Conservation (phyloP, 2,888 invertebrate species). For the Palloptera scutellata region DNA sequence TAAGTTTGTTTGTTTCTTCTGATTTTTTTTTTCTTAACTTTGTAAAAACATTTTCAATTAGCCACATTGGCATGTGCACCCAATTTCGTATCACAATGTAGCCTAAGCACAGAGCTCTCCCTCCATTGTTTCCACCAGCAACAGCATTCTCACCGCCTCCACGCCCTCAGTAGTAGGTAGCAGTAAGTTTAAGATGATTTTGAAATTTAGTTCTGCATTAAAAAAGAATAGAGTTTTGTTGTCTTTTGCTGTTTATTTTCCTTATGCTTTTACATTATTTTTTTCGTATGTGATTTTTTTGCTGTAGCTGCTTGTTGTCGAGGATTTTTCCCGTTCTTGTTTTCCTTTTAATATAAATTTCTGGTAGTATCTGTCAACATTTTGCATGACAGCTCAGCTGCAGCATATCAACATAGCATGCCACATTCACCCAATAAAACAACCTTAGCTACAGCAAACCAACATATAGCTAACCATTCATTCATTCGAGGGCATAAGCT, state of each 20-base stretch:
- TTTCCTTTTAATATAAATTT: too few species aligned
- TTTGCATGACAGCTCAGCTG: slow-evolving; percentile 55
- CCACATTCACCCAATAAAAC: not conserved
- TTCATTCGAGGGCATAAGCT: not conserved
- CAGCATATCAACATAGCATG: slow-evolving; percentile 25
- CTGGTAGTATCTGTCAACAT: slow-evolving; percentile 52
- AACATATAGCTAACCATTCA: not conserved
- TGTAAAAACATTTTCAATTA: slow-evolving; percentile 47
- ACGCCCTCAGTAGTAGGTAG: not conserved
- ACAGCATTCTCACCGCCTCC: slow-evolving; percentile 22
- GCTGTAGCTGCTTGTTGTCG: too few species aligned
- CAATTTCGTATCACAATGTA: not conserved
- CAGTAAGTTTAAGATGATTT: not conserved
- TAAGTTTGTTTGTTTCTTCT: too few species aligned
- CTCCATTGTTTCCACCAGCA: slow-evolving; percentile 44
- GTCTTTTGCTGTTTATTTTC: slow-evolving; percentile 25
- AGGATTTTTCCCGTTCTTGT: too few species aligned
- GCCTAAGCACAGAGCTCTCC: slow-evolving; percentile 44
- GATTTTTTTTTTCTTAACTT: too few species aligned
- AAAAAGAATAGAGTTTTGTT: not conserved
- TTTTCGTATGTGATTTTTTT: too few species aligned
- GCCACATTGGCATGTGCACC: not conserved
- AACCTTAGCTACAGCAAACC: too few species aligned
- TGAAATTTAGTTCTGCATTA: not conserved
- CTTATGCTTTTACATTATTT: too few species aligned